These are phyloP conservation scores for Caretta caretta DNA, from an alignment of 2,113 vertebrate species.

Conservation along the genomic window DNA sequence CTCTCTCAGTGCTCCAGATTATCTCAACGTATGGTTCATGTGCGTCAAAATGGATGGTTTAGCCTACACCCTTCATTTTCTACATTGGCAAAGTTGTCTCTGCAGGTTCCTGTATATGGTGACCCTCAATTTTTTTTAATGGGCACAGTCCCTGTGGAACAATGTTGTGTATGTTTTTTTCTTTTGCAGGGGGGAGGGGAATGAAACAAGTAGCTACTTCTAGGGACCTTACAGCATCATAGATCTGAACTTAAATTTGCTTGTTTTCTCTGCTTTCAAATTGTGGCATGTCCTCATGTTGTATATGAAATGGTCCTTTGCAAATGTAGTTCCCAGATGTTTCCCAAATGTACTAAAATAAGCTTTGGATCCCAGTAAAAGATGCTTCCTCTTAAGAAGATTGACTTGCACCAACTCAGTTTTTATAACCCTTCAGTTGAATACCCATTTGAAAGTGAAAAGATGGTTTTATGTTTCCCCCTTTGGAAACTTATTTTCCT, in stretches of 20 bases:
- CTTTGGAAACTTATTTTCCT: not conserved
- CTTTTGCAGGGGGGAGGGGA: not conserved
- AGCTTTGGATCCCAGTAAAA: not conserved
- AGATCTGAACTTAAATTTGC: not conserved
- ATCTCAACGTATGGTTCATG: not conserved
- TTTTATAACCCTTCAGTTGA: not conserved
- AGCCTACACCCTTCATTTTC: not conserved
- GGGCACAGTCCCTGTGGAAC: not conserved
- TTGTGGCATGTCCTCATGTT: not conserved
- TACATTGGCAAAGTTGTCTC: not conserved
- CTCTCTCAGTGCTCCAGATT: not conserved
- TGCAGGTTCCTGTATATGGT: not conserved
- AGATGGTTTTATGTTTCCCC: not conserved
- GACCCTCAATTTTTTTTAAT: not conserved
- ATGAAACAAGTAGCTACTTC: not conserved
- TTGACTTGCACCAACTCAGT: fast-evolving
- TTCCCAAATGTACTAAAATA: not conserved
- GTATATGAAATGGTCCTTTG: not conserved
- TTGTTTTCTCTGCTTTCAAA: not conserved
- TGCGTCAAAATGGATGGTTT: not conserved
- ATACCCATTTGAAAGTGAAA: not conserved
- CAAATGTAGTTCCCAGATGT: not conserved
- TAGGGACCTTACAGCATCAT: not conserved
- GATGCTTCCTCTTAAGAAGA: not conserved
- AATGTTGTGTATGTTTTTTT: not conserved